Percentiles rank a stretch among this genome's conserved stretches.
phyloP scores from a whole-genome alignment of 2,797 vertebrate genomes.

The Parotocinclus haroldoi region DNA sequence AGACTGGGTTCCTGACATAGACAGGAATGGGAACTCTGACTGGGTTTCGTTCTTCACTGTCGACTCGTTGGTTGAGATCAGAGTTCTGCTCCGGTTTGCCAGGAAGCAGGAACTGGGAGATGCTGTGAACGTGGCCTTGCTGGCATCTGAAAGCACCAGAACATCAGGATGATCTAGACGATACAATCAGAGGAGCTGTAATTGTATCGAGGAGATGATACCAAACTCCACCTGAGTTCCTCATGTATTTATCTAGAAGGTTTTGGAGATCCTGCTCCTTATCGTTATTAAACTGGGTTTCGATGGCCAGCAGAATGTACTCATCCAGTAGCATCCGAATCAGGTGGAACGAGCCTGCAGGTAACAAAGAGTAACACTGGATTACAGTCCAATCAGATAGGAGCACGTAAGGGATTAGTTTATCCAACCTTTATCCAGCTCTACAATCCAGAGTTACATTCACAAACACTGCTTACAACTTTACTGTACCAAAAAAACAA shows the following conservation, averaged over 20 bases:
- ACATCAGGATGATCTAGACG: not conserved
- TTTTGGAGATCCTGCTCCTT: constrained; percentile 97
- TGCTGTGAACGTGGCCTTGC: constrained; percentile 93
- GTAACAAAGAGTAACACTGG: not conserved
- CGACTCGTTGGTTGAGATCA: constrained; percentile 64
- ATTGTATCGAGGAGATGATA: no score
- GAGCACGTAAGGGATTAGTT: no score
- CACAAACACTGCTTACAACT: no score
- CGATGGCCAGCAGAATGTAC: constrained; percentile 94
- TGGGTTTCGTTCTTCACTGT: constrained; percentile 88
- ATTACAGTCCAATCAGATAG: not conserved
- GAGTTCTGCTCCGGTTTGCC: constrained; percentile 87
- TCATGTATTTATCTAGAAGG: constrained; percentile 97
- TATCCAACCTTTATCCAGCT: no score
- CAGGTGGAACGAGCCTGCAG: constrained; percentile 94
- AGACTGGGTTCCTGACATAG: constrained; percentile 72
- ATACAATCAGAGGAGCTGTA: no score
- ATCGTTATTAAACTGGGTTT: constrained; percentile 98
- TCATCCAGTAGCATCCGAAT: constrained; percentile 98
- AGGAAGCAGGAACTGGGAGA: constrained; percentile 97
- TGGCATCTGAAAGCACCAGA: constrained; percentile 78
- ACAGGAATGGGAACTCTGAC: constrained; percentile 73
- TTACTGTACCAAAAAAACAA: no score
- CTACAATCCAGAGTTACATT: no score
- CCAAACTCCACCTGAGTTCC: constrained; percentile 83